Conservation (phyloP, 2,113 vertebrate species). For the Microcebus lehilahytsara region DNA sequence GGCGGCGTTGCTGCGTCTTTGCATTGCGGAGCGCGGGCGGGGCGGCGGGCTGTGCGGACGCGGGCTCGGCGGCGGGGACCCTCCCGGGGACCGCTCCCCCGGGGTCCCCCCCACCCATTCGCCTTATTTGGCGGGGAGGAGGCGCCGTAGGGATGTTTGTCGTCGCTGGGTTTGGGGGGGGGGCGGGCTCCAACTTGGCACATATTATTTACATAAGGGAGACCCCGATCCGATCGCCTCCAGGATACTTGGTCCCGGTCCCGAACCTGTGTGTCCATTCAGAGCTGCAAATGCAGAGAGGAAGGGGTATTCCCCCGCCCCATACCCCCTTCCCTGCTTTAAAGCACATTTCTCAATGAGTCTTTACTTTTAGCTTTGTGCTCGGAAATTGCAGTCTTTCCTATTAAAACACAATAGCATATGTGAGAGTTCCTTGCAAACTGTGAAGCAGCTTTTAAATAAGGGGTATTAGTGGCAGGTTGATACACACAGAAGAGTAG, state of each 20-base stretch:
- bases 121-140: neutral
- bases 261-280: neutral
- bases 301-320: neutral
- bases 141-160: neutral
- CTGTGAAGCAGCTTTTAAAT: neutral
- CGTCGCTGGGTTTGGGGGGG: neutral
- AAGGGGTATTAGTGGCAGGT: neutral
- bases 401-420: neutral
- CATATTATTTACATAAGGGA: neutral
- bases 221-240: neutral
- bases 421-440: neutral
- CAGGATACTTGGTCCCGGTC: neutral
- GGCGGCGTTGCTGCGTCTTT: conserved; percentile 20
- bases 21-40: conserved; percentile 25
- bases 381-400: neutral
- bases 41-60: neutral
- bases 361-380: neutral
- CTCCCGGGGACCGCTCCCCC: neutral
- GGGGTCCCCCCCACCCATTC: neutral
- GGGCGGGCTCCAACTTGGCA: neutral
- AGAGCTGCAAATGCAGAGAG: neutral
- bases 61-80: neutral
- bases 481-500: neutral
- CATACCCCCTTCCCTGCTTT: neutral
- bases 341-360: neutral